phyloP scores from a whole-genome alignment of 2,113 vertebrate species.

The Grantiella picta region DNA sequence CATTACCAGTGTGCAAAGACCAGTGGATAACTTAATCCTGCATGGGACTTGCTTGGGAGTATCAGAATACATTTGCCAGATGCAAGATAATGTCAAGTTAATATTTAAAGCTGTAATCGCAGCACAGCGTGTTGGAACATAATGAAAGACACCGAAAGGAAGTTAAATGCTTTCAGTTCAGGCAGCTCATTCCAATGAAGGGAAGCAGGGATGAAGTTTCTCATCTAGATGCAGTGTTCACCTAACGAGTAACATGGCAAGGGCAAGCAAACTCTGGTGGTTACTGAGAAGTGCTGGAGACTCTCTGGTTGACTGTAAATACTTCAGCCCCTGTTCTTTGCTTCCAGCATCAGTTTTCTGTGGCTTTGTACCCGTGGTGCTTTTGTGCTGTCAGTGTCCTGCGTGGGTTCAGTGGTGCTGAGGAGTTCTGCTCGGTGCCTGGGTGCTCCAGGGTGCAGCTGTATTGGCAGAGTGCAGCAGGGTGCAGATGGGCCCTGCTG shows the following conservation, averaged over 20 bases:
- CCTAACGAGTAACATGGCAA: not conserved
- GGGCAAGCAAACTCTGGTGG: not conserved
- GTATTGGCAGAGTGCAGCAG: not conserved
- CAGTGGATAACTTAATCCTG: not conserved
- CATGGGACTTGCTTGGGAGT: not conserved
- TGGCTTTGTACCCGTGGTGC: not conserved
- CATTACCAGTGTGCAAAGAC: not conserved
- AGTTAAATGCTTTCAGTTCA: not conserved
- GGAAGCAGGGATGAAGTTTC: not conserved
- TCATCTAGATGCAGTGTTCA: not conserved
- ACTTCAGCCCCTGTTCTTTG: fast-evolving
- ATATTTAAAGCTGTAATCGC: slow-evolving; percentile 3
- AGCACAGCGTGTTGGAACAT: not conserved
- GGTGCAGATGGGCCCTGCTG: not conserved
- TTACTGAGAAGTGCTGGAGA: not conserved
- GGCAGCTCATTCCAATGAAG: not conserved
- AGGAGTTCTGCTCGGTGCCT: not conserved
- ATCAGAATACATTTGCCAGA: not conserved
- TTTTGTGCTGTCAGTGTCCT: not conserved
- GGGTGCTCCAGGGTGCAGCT: not conserved
- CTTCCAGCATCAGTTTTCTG: not conserved
- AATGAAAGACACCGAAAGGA: not conserved
- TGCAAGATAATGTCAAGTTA: slow-evolving; percentile 17
- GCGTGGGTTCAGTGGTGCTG: not conserved
- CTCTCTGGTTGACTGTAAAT: not conserved